phyloP scores from a whole-genome alignment of 2,113 vertebrate species.

The Spea multiplicata region DNA sequence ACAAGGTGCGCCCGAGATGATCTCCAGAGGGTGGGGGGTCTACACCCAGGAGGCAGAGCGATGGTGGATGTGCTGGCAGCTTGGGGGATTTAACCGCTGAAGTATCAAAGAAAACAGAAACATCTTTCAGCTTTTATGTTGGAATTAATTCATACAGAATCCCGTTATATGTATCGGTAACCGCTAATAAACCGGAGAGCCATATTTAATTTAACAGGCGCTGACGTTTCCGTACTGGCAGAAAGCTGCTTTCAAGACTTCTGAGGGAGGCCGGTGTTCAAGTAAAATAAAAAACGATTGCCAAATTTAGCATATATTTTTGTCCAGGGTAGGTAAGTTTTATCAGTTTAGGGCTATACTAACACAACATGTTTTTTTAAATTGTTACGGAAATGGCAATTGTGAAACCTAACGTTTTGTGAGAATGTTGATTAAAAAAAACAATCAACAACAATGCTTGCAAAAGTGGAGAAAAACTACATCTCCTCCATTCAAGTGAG shows the following conservation, averaged over 20 bases:
- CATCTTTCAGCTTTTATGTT: background rate
- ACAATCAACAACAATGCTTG: too few relatives aligned
- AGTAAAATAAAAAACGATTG: too few relatives aligned
- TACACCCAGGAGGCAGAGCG: background rate
- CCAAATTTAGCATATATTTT: too few relatives aligned
- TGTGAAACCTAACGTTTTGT: too few relatives aligned
- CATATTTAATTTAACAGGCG: background rate
- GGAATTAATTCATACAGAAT: background rate
- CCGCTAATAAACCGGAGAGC: background rate
- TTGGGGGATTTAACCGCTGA: background rate
- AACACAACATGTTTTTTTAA: too few relatives aligned
- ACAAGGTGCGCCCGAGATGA: background rate
- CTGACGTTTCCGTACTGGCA: background rate
- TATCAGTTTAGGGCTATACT: too few relatives aligned
- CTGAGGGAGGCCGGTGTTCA: background rate
- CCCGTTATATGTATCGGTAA: background rate
- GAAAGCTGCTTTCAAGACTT: background rate
- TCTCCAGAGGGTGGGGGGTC: background rate
- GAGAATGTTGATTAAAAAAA: too few relatives aligned
- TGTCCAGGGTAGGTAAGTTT: too few relatives aligned
- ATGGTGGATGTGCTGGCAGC: background rate
- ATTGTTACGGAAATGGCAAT: too few relatives aligned
- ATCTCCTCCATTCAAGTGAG: too few relatives aligned
- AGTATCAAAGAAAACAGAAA: background rate
- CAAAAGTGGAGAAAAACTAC: too few relatives aligned